Base-by-base conservation (phyloP, 1,140 invertebrate species). In the Drosophila tropicalis region DNA sequence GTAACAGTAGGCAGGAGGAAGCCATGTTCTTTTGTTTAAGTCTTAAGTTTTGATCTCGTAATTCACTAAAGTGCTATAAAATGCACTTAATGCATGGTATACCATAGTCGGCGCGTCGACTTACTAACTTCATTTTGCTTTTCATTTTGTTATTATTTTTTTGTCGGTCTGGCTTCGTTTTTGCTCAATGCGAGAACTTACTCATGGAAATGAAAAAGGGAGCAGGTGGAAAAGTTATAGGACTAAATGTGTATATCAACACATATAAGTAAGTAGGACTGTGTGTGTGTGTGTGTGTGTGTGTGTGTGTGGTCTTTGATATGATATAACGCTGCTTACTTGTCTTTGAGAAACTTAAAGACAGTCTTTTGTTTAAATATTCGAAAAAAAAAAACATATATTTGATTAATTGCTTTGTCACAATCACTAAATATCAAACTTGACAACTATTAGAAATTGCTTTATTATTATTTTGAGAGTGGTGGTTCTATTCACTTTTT, bases 171-270 rank as follows among this genome's bases (percentile, higher is more conserved):
- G 29, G 6, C n/a, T 32, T 19, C 36, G 32, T 25, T 51, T 56
- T 67, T 67, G 63, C 72, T 89, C 89, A 89, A 87, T 87, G 76
- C 89, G 65, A 54, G 83, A 89, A 87, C 76, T 87, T 87, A 87
- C 84, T 89, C 76, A 89, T 87, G 80, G 80, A 89, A 89, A 89
- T 87, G 79, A 87, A 87, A 77, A 83, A 71, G 36, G 36, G 36
- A 72, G 68, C 82, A 86, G 82, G 79, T 86, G 82, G 79, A 65
- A 70, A 82, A 87, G 79, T 87, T 86, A 70, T 56, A 66, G 47
- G 10, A 36, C n/a, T 34, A 36, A 19, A 32, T 19, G 39, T 10
- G 41, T 10, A 13, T 29, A 75, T 39, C 7, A 41, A 36, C 12
- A 61, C 22, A 41, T 3, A 36, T 12, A 36, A 10, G 9, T 0